phyloP scores from a whole-genome alignment of 2,797 vertebrate species.

The Avahi laniger region DNA sequence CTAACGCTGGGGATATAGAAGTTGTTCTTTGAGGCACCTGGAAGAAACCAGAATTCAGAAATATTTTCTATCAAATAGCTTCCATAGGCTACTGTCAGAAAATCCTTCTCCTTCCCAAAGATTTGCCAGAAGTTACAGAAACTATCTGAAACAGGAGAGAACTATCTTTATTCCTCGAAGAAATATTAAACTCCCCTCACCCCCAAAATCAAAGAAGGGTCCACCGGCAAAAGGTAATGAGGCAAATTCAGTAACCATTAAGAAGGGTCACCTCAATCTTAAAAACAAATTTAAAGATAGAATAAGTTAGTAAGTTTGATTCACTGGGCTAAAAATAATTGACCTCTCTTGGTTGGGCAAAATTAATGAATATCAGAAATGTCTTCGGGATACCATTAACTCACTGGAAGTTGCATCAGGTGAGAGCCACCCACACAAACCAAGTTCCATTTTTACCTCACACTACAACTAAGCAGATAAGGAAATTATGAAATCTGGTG shows the following conservation, averaged over 20 bases:
- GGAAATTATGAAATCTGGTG: neutral
- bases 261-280: neutral
- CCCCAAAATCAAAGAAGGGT: neutral
- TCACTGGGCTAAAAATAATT: neutral
- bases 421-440: neutral
- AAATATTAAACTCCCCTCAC: neutral
- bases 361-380: neutral
- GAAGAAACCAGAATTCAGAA: constrained; percentile 44
- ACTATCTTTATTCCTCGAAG: neutral
- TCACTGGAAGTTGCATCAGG: neutral
- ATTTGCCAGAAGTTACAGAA: neutral
- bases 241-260: neutral
- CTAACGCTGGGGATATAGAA: constrained; percentile 97
- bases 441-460: neutral
- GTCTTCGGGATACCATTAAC: neutral
- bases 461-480: neutral
- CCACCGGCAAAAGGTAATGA: neutral
- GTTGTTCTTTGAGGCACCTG: constrained; percentile 99
- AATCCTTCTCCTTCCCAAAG: neutral
- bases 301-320: neutral
- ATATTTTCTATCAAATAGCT: neutral
- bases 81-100: neutral
- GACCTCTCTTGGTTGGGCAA: neutral
- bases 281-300: neutral
- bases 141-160: neutral